Evolutionary conservation across 2,113 vertebrate species (phyloP).

Genomic region (Trichomycterus rosablanca): DNA sequence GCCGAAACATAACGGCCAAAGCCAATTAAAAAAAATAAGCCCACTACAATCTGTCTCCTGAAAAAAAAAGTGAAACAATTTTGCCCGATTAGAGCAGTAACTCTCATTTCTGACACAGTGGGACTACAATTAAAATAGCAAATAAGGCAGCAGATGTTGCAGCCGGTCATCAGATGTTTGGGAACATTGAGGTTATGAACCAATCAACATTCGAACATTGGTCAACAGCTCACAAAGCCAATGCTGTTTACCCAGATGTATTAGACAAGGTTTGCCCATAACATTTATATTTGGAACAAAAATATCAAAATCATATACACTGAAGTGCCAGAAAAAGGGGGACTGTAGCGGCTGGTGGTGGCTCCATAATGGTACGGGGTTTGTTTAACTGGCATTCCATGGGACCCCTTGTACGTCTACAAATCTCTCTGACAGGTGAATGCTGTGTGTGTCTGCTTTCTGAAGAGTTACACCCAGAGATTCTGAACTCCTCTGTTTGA

Average conservation of each 20-base stretch:
- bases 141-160: conserved; percentile 49
- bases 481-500: too few species aligned
- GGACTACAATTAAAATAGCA: conserved; percentile 52
- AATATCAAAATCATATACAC: too few species aligned
- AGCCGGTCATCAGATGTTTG: conserved; percentile 45
- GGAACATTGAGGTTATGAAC: conserved; percentile 46
- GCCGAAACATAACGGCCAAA: not conserved
- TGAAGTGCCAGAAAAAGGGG: too few species aligned
- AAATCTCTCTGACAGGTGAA: too few species aligned
- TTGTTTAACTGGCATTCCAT: too few species aligned
- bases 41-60: conserved; percentile 26
- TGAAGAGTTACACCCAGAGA: too few species aligned
- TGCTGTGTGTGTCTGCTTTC: too few species aligned
- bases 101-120: conserved; percentile 39
- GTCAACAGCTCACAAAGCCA: conserved; percentile 23
- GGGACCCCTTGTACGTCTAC: too few species aligned
- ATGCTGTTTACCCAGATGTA: conserved; percentile 6
- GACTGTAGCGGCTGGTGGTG: too few species aligned
- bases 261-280: too few species aligned
- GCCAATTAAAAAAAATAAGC: conserved; percentile 15
- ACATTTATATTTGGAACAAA: too few species aligned
- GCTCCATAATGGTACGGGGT: too few species aligned
- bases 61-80: conserved; percentile 43
- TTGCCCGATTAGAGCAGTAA: conserved; percentile 40
- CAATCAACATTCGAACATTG: conserved; percentile 32